Evolutionary conservation across 2,797 vertebrate genomes (phyloP), one percentile per base, ranked within the genome.

Genomic region (Coreius guichenoti): DNA sequence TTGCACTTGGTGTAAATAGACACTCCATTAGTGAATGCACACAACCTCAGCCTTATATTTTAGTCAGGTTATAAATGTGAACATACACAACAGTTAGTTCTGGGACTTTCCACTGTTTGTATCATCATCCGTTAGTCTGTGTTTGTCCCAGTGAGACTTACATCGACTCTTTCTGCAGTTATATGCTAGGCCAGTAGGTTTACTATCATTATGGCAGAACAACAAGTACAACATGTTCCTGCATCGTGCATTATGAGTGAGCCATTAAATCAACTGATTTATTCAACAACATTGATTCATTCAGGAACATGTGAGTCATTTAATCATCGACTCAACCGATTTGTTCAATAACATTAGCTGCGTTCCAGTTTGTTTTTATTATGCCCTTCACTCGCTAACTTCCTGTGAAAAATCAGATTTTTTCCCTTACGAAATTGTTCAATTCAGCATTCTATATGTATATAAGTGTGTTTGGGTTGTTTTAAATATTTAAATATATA

Each of bases 41-140:
- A 49, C 47, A 49, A 17, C 47, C 16, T 2, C 17, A 21, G 17
- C 26, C 16, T 33, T 33, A 7, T 31, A 65, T 81, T 68, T 47
- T 5, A 31, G 7, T 39, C 45, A 81, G 12, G 5, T 16, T 70
- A n/a, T 54, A 26, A 14, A 63, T 26, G n/a, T 61, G 4, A 26
- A 61, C n/a, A n/a, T 81, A 16, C 21, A 13, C 33, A 63, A 74
- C 39, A 85, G 12, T 72, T 61, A 51, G 21, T 51, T 51, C 29
- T 51, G 47, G 49, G 17, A 19, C 17, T 51, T 75, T 33, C n/a
- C n/a, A 47, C 2, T 2, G 26, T 49, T 74, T 75, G 17, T 33
- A 31, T 75, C 16, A 31, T 49, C 31, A 51, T 51, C 17, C 0
- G 11, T 61, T n/a, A 23, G 67, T 43, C 23, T n/a, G 68, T 63